Conservation (phyloP, 1,140 invertebrate genomes). For the Monochamus saltuarius region DNA sequence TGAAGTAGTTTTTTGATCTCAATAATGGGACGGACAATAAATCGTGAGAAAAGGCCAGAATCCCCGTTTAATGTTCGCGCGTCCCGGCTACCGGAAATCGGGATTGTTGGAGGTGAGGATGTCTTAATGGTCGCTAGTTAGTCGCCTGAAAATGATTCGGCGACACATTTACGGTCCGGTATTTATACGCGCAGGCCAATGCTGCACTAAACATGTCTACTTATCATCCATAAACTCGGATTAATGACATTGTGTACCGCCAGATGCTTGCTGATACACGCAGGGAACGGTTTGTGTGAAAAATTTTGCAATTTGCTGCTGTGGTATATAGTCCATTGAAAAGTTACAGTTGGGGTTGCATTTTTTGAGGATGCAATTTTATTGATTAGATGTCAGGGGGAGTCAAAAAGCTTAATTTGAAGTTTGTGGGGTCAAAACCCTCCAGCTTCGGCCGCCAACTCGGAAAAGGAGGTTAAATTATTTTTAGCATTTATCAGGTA, state of each 20-base stretch:
- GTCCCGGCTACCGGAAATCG: constrained; percentile 27
- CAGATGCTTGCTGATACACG: neutral
- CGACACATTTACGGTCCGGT: constrained; percentile 31
- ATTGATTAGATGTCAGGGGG: too few relatives aligned
- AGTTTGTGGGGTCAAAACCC: too few relatives aligned
- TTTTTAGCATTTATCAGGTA: too few relatives aligned
- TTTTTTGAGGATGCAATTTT: too few relatives aligned
- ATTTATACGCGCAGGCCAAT: constrained; percentile 25
- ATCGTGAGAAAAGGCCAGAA: constrained; percentile 3
- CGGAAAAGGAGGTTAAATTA: too few relatives aligned
- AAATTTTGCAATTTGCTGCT: too few relatives aligned
- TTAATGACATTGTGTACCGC: constrained; percentile 22
- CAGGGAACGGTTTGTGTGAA: too few relatives aligned
- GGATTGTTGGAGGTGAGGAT: constrained; percentile 27
- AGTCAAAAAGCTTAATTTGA: too few relatives aligned
- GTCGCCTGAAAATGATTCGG: constrained; percentile 29
- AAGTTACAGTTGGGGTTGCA: too few relatives aligned
- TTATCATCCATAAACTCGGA: constrained; percentile 24
- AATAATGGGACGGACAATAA: constrained; percentile 5
- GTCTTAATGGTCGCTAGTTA: constrained; percentile 31
- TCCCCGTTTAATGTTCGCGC: neutral
- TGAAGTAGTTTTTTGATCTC: constrained; percentile 16
- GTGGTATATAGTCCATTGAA: too few relatives aligned
- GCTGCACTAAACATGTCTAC: constrained; percentile 26
- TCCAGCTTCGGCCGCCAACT: too few relatives aligned